Evolutionary conservation across 2,888 invertebrate species (phyloP).

Genomic region (Xylota sylvarum): DNA sequence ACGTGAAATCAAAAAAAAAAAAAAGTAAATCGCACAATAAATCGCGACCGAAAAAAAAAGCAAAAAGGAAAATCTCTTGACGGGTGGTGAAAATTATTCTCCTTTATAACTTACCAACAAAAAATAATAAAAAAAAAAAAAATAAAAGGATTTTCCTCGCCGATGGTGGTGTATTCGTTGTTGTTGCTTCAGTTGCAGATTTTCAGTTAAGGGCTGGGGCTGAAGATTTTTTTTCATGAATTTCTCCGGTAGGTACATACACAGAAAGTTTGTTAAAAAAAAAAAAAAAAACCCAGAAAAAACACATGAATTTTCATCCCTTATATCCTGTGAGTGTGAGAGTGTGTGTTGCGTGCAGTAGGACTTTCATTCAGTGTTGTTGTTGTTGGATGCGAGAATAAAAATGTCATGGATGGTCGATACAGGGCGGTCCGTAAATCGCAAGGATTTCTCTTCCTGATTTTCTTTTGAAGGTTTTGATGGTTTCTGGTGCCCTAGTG

Average conservation of each 20-base stretch:
- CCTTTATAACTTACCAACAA: slow-evolving; percentile 7
- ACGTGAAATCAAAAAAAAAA: slow-evolving; percentile 52
- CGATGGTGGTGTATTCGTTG: slow-evolving; percentile 73
- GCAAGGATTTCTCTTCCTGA: slow-evolving; percentile 32
- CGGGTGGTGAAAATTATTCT: slow-evolving; percentile 50
- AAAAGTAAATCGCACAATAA: slow-evolving; percentile 10
- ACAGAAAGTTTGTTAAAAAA: slow-evolving; percentile 79
- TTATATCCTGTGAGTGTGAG: slow-evolving; percentile 39
- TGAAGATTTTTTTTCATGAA: slow-evolving; percentile 80
- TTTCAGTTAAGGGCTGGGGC: slow-evolving; percentile 82
- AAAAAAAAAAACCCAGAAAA: slow-evolving; percentile 32
- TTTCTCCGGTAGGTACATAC: slow-evolving; percentile 85
- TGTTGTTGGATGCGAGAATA: slow-evolving; percentile 55
- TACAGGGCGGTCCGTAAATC: slow-evolving; percentile 69
- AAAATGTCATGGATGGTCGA: slow-evolving; percentile 31
- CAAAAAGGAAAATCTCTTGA: slow-evolving; percentile 22
- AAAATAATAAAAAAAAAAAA: slow-evolving; percentile 41
- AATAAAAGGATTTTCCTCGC: slow-evolving; percentile 72
- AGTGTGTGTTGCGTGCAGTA: slow-evolving; percentile 19
- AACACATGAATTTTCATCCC: slow-evolving; percentile 68
- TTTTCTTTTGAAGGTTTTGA: background rate
- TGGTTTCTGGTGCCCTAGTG: background rate
- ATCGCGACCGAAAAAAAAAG: slow-evolving; percentile 42
- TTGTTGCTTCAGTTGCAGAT: slow-evolving; percentile 64
- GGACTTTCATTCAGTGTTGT: too few species aligned